Evolutionary conservation across 2,797 vertebrate species (phyloP), one percentile per base, ranked within the genome.

Genomic region (Hoplostethus mediterraneus): DNA sequence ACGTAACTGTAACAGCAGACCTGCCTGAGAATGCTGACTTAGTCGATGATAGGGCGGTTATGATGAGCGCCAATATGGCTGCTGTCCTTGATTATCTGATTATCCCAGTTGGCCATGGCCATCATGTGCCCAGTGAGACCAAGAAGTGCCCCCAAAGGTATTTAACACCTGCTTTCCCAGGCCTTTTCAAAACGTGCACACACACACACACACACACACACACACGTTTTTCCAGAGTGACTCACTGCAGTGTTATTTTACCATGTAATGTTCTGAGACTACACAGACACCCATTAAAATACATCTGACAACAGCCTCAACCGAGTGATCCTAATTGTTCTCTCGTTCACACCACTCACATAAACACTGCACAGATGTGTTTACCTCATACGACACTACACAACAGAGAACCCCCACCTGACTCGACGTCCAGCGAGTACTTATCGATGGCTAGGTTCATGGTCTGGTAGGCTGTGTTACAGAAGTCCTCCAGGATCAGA

Each of bases 401-500:
- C 9, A 57, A 48, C 12, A n/a, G 0, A 16, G 7, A 65, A 28
- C 56, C 61, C 85, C 79, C 89, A 99, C 98, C 97, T 13, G 97
- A 98, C 90, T 99, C 98, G 0, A 99, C 98, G 75, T 99, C 98
- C 88, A 99, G 91, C 3, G 97, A 98, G 84, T 97, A 97, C 83
- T 98, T 99, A 87, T 99, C 98, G 0, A 99, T 99, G 77, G 95
- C 96, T 83, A 99, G 87, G 90, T 99, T 99, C 97, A 98, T 98
- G 66, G 96, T 99, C 84, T 98, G 97, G 89, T 98, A 99, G 0
- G 98, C 98, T 1, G 97, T 97, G 84, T 97, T 98, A 79, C 97
- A 98, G 89, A 99, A 99, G 86, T 99, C 97, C 88, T 98, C 97
- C 76, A 99, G 92, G 88, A 99, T 97, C 83, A 98, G 87, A 60